Base-by-base conservation (phyloP, 2,888 invertebrate genomes). In the Diadegma fenestrale region DNA sequence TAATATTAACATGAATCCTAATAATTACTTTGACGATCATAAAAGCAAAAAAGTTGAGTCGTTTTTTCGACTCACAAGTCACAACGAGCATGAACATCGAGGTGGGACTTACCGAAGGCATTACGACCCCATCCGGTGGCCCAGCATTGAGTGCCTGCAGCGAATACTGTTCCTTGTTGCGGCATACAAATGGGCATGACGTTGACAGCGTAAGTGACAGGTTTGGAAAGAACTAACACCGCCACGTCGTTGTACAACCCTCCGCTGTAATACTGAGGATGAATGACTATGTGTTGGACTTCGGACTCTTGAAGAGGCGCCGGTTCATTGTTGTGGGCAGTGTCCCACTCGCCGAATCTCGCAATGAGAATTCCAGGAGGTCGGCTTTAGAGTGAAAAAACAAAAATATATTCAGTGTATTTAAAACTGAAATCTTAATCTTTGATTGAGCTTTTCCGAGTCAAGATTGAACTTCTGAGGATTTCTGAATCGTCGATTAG, bases 341-440 rank as follows among this genome's bases (percentile, higher is more conserved):
- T 96, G 92, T 97, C 97, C 97, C 97, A 97, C 92, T 97, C 97
- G 0, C 97, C 97, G 4, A 96, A 96, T 1, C 97, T 95, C 0
- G 96, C 94, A 5, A 94, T 91, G 45, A 97, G 90, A 0, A 90
- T 90, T 0, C 89, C 90, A 58, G 90, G 66, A n/a, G 90, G 88
- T 33, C 90, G 90, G 61, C 91, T 91, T 30, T 30, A 19, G 41
- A 12, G 30, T 41, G 33, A 4, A 30, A 30, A 26, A 17, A 10
- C n/a, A 26, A 58, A 76, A 41, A 77, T 61, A 54, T 19, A 61
- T 58, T 26, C 26, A 10, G 12, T 5, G 3, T 26, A 58, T 19
- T 12, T 1, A 26, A 26, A 26, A 14, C 37, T 1, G 37, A 37
- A n/a, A n/a, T n/a, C n/a, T n/a, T n/a, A n/a, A n/a, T 4, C 2